A percentile compares a stretch with the other conserved stretches of the same genome.
Conservation (phyloP, 2,113 vertebrate species). For the Eleginops maclovinus region DNA sequence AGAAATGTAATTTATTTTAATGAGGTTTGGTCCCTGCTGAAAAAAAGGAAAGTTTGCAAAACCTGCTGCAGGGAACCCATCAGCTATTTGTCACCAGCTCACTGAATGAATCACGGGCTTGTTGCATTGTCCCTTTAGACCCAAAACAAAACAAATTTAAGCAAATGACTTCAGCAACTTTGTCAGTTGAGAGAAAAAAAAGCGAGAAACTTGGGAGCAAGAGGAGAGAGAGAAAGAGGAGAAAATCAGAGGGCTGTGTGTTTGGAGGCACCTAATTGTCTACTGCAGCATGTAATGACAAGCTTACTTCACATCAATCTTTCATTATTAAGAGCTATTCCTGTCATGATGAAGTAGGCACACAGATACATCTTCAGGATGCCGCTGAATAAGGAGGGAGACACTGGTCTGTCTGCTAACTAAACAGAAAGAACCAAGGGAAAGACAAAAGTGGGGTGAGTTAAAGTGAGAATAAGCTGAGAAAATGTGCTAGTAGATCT, state of each 20-base stretch:
- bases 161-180: constrained; percentile 45
- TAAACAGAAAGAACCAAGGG: constrained; percentile 11
- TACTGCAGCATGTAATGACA: constrained; percentile 85
- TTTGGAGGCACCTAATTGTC: constrained; percentile 85
- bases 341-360: constrained; percentile 68
- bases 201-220: constrained; percentile 1
- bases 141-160: constrained; percentile 40
- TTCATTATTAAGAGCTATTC: constrained; percentile 86
- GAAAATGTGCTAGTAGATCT: background rate
- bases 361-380: constrained; percentile 53
- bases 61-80: constrained; percentile 36
- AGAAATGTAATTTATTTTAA: constrained; percentile 52
- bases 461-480: background rate
- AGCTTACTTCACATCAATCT: constrained; percentile 85
- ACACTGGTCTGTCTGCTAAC: constrained; percentile 44
- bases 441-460: constrained; percentile 10
- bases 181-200: constrained; percentile 27
- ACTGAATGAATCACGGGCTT: constrained; percentile 26
- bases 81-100: constrained; percentile 39
- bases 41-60: constrained; percentile 25
- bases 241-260: constrained; percentile 57
- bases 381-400: constrained; percentile 48
- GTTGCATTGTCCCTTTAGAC: constrained; percentile 37
- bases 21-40: constrained; percentile 38
- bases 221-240: constrained; percentile 10